Base-by-base conservation (phyloP, 2,888 invertebrate genomes). In the Eledone cirrhosa region DNA sequence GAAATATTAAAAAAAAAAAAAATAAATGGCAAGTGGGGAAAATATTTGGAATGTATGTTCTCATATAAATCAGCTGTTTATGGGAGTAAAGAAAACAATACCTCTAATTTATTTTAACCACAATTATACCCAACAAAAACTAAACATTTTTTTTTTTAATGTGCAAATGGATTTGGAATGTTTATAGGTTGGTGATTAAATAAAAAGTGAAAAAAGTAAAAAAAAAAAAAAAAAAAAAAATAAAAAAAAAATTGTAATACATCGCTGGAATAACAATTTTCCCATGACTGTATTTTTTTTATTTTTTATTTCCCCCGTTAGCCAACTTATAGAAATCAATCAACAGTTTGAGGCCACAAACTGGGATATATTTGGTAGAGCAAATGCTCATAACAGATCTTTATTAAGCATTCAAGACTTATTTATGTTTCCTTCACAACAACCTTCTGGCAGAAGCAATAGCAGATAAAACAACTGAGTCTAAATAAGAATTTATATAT, bases 221-320 rank as follows among this genome's bases (percentile, higher is more conserved):
- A 59, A 14, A 59, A 3, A 59, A 14, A 59, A 14, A 59, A 3
- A 59, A 0, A 3, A 59, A 3, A 59, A 59, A 59, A 0, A 59
- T 7, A n/a, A n/a, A 65, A n/a, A 65, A 65, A 65, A 65, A 65
- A n/a, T 16, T 29, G 14, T 14, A 65, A 65, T 72, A 72, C 72
- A 72, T 72, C 72, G 72, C 72, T 72, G 72, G 72, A 72, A 72
- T 72, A 41, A 72, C 41, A 41, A 72, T 72, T 72, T 72, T 72
- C n/a, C 72, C 72, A 41, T n/a, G 33, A 41, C 22, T 72, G 41
- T 31, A 31, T 72, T 33, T 65, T 65, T 27, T 67, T 67, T n/a
- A 13, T 2, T 27, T 67, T 27, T 69, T 72, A 31, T 72, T 11
- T 72, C 31, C 72, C 29, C 72, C 33, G 27, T 33, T 72, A 72